Evolutionary conservation across 2,113 vertebrate species (phyloP), one percentile per base, ranked within the genome.

Genomic region (Cryptomyrus ogoouensis): DNA sequence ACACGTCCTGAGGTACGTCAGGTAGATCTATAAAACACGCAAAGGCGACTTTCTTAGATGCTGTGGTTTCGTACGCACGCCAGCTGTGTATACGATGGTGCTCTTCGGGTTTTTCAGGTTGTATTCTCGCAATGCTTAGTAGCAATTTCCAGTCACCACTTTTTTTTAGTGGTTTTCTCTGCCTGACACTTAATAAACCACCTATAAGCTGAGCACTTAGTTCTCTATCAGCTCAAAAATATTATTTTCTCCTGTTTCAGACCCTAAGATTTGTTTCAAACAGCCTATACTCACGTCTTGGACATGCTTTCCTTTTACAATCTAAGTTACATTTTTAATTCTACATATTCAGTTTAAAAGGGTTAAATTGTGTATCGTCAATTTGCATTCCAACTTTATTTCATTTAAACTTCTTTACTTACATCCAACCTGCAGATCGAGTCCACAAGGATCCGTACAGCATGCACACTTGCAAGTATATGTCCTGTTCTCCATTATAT

Each of bases 341-440:
- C 15, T 42, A 39, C 15, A 80, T 80, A 42, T 15, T 42, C 74
- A 80, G 70, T 39, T 77, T 77, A 39, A 77, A 77, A 70, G 3
- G 62, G 62, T 1, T 80, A 80, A 19, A 42, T 15, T 19, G 35
- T 7, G 74, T 42, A 80, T 80, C 10, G 13, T 39, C 12, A 39
- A 39, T 39, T 5, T 77, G 66, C 31, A 77, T 77, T 39, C 70
- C 74, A 42, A 39, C 31, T 80, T 46, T 24, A 84, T 21, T 44
- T 84, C 19, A 44, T 89, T 80, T 66, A 2, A 47, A 83, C 24
- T 87, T 21, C 88, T 31, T 89, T 86, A 95, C 95, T 93, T 93
- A 96, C 96, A 95, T 89, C 95, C 96, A 44, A 92, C 87, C 6
- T 39, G 47, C 87, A 96, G 93, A 92, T 96, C 96, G 0, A 94